Base-by-base conservation (phyloP, 2,113 vertebrate species). In the Pterocles burchelli region DNA sequence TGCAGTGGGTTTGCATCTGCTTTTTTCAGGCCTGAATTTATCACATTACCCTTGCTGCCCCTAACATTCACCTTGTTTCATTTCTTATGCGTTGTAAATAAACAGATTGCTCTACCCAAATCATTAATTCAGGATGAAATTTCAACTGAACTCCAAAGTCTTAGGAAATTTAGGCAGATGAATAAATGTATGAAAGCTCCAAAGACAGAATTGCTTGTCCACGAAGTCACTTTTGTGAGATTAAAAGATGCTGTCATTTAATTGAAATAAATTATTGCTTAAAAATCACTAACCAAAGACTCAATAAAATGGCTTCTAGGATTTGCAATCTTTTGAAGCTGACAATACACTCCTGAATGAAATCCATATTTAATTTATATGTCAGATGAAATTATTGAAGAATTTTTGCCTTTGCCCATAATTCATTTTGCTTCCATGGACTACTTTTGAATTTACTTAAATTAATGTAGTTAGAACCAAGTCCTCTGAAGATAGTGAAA, bases 191-290 rank as follows among this genome's bases (percentile, higher is more conserved):
- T 95, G 85, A 96, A 94, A 63, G 73, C 54, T 87, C 91, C 43
- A 72, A 89, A 94, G 89, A 31, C 76, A 81, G 83, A 95, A 93
- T 49, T 78, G 73, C 91, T 81, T 89, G 91, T 87, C 95, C 91
- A 80, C 91, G 89, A 94, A 96, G 93, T 91, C 74, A 91, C 66
- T 95, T 97, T 54, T 41, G 75, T 7, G 10, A 96, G 95, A 97
- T 95, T 95, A 95, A 95, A 96, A 96, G 89, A 95, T 95, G 89
- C 80, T 96, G 93, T 91, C 93, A 89, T 89, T 96, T 95, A 95
- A 96, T 92, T 95, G 93, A 96, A 95, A 94, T 96, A 94, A 96
- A 94, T 92, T 95, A 91, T 87, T 95, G 77, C 80, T 87, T 87
- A 75, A 91, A 92, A 95, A 92, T 93, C 79, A 80, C 75, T 62